A percentile compares a stretch with the other conserved stretches of the same genome.
Evolutionary conservation across 1,140 invertebrate species (phyloP).

Genomic region (Neuroterus valhalla): DNA sequence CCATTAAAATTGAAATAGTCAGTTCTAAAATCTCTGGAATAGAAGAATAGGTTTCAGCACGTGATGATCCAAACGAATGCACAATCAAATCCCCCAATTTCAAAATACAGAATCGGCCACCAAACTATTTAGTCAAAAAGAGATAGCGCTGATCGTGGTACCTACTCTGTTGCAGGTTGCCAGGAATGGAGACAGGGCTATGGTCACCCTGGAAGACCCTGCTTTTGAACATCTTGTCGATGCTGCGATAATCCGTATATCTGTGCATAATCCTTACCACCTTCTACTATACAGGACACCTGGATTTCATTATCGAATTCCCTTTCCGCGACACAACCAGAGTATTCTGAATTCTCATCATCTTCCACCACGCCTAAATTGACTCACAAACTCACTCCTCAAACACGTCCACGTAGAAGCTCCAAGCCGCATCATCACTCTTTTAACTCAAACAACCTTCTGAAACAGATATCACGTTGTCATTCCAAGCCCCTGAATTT

Average conservation of each 20-base stretch:
- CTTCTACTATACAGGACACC: neutral
- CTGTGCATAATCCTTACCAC: slow-evolving; percentile 44
- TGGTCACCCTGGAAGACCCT: slow-evolving; percentile 67
- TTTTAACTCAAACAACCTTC: too few relatives aligned
- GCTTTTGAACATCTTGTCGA: slow-evolving; percentile 67
- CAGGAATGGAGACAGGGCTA: slow-evolving; percentile 63
- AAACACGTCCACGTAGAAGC: neutral
- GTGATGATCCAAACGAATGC: too few relatives aligned
- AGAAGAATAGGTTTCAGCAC: too few relatives aligned
- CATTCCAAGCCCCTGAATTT: neutral
- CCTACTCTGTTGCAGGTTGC: slow-evolving; percentile 64
- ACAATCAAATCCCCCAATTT: too few relatives aligned
- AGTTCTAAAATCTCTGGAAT: too few relatives aligned
- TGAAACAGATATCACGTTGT: neutral
- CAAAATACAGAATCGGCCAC: too few relatives aligned
- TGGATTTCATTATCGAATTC: neutral
- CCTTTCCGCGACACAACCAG: neutral
- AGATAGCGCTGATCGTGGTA: slow-evolving; percentile 35
- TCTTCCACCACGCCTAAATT: neutral
- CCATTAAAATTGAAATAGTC: too few relatives aligned
- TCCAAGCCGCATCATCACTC: neutral
- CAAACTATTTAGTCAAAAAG: slow-evolving; percentile 4
- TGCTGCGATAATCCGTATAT: slow-evolving; percentile 53
- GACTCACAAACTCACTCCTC: neutral
- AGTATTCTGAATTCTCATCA: neutral